Evolutionary conservation across 2,113 vertebrate species (phyloP).

Genomic region (Hiodon tergisus): DNA sequence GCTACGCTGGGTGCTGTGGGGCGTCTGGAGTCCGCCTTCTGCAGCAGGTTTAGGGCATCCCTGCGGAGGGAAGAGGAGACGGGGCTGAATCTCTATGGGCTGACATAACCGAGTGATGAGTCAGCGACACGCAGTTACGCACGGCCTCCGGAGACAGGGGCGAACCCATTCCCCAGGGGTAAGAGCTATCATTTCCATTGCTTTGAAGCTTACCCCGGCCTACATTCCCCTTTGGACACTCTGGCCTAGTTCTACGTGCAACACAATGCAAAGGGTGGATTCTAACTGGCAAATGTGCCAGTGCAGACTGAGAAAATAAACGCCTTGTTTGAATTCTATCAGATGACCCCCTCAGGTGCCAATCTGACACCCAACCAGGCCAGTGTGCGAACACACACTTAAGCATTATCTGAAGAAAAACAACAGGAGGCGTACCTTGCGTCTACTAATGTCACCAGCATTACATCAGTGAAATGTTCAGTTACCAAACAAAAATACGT

Average conservation of each 20-base stretch:
- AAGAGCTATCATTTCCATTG: too few species aligned
- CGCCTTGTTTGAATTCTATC: not conserved
- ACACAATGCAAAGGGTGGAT: not conserved
- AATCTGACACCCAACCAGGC: not conserved
- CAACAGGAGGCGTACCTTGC: too few species aligned
- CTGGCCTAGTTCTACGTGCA: not conserved
- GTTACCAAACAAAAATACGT: too few species aligned
- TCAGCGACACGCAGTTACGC: not conserved
- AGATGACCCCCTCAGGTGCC: not conserved
- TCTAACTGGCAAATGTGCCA: not conserved
- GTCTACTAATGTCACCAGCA: too few species aligned
- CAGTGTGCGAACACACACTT: not conserved
- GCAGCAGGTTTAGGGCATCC: conserved; percentile 82
- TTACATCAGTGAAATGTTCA: too few species aligned
- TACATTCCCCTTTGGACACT: not conserved
- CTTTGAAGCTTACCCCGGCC: not conserved
- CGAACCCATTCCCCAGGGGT: too few species aligned
- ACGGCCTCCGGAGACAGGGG: too few species aligned
- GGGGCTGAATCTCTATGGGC: not conserved
- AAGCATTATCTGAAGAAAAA: too few species aligned
- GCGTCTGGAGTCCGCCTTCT: conserved; percentile 36
- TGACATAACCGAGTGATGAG: not conserved
- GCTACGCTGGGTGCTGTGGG: conserved; percentile 6
- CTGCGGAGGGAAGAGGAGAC: conserved; percentile 48
- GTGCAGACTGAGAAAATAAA: not conserved